Conservation (phyloP, 1,140 invertebrate species). For the Tetramorium simillimum region DNA sequence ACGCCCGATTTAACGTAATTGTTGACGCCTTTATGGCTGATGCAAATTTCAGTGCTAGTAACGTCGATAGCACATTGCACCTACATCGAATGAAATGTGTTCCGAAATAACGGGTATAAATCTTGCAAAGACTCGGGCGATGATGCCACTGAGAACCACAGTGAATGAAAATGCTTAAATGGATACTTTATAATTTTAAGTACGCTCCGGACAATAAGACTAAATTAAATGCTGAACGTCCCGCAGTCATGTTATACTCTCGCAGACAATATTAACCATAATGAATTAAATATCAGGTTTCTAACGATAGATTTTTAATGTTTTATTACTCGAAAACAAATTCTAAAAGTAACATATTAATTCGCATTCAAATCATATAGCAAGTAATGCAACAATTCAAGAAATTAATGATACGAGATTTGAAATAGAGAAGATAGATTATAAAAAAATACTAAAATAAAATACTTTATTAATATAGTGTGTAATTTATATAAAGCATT, state of each 20-base stretch:
- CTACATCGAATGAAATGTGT: background rate
- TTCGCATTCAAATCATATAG: background rate
- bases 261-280: background rate
- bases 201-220: background rate
- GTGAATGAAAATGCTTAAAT: background rate
- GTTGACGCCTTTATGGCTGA: conserved; percentile 14
- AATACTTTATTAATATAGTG: background rate
- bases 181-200: conserved; percentile 5
- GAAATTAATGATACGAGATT: background rate
- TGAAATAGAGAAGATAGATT: background rate
- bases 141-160: background rate
- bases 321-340: background rate
- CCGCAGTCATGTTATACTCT: background rate
- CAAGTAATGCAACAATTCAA: background rate
- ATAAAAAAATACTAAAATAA: background rate
- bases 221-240: background rate
- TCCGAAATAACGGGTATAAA: background rate
- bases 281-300: background rate
- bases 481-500: background rate
- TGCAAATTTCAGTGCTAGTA: background rate
- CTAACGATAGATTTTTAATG: background rate
- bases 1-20: conserved; percentile 24
- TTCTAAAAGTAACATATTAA: background rate
- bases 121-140: background rate
- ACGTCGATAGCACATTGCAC: background rate